Percentiles rank a stretch among this genome's conserved stretches.
Evolutionary conservation across 2,888 invertebrate species (phyloP).

Genomic region (Nomada goodeniana): DNA sequence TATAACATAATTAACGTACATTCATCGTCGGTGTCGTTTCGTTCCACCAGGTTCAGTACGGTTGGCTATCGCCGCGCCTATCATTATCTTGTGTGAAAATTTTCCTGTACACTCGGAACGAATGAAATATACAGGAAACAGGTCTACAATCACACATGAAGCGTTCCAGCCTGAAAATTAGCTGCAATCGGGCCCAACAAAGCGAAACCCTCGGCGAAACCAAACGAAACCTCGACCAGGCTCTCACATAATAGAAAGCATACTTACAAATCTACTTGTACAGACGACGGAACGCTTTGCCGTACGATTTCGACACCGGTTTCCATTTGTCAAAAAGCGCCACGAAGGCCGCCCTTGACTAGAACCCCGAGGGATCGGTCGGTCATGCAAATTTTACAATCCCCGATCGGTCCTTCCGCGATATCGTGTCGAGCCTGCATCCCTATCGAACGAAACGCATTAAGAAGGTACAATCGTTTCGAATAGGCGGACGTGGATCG

Average conservation of each 20-base stretch:
- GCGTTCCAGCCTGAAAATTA: conserved; percentile 45
- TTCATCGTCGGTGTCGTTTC: conserved; percentile 12
- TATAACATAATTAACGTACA: conserved; percentile 32
- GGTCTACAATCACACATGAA: conserved; percentile 16
- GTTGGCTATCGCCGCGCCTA: not conserved
- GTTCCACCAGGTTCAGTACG: conserved; percentile 8
- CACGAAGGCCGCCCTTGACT: conserved; percentile 14
- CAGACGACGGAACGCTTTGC: not conserved
- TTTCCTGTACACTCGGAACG: conserved; percentile 2
- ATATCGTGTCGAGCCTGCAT: not conserved
- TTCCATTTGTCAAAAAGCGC: conserved; percentile 9
- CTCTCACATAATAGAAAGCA: conserved; percentile 49
- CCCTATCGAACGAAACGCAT: not conserved
- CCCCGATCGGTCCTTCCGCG: not conserved
- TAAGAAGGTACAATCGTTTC: not conserved
- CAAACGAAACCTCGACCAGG: conserved; percentile 34
- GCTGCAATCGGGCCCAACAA: conserved; percentile 22
- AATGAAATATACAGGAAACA: conserved; percentile 30
- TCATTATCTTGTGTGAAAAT: not conserved
- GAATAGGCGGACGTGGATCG: not conserved
- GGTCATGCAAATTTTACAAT: not conserved
- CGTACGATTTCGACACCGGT: not conserved
- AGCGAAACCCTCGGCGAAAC: conserved; percentile 45
- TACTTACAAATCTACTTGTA: conserved; percentile 23
- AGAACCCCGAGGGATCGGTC: conserved; percentile 36